Evolutionary conservation across 2,113 vertebrate species (phyloP).

Genomic region (Laterallus jamaicensis): DNA sequence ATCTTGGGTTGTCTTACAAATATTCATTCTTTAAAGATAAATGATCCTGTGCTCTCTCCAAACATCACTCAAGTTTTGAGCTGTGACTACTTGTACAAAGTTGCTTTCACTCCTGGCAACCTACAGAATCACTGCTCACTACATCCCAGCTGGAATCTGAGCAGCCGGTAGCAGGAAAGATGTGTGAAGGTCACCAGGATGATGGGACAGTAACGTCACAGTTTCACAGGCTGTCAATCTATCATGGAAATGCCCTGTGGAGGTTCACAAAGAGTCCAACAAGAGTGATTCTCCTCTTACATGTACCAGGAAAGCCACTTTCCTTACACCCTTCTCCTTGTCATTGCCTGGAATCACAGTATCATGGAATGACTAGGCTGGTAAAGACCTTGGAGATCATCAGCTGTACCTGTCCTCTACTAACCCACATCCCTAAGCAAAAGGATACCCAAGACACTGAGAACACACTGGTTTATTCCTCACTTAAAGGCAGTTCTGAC

Average conservation of each 20-base stretch:
- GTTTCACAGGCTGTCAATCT: neutral
- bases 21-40: neutral
- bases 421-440: too few species aligned
- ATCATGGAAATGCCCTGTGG: neutral
- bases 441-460: fast-evolving
- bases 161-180: neutral
- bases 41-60: neutral
- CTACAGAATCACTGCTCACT: neutral
- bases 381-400: too few species aligned
- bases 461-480: neutral
- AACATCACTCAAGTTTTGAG: neutral
- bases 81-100: neutral
- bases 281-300: neutral
- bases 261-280: neutral
- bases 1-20: neutral
- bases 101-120: neutral
- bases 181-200: fast-evolving
- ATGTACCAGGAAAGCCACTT: neutral
- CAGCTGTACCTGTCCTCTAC: too few species aligned
- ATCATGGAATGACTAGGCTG: too few species aligned
- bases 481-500: neutral
- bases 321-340: too few species aligned
- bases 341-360: neutral
- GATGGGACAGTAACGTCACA: neutral
- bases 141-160: fast-evolving